A percentile compares a stretch with the other conserved stretches of the same genome.
These are phyloP conservation scores for Hormaphis cornu DNA, from an alignment of 1,140 invertebrate genomes.

Conservation along the genomic window DNA sequence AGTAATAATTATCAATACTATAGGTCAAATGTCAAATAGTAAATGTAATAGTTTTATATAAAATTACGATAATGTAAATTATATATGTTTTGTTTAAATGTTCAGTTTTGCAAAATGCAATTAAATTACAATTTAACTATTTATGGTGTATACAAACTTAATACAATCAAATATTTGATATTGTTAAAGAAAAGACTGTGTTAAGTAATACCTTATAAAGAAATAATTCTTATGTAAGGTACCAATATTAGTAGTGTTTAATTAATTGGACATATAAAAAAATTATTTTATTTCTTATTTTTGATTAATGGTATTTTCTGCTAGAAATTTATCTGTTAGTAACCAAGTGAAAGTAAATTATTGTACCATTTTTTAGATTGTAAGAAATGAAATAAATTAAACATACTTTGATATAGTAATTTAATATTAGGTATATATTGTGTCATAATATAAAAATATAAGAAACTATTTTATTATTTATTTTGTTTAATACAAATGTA, in stretches of 20 bases:
- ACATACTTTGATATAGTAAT: neutral
- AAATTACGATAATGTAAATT: too few relatives aligned
- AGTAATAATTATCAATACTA: constrained; percentile 18
- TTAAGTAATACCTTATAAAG: constrained; percentile 14
- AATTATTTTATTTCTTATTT: constrained; percentile 16
- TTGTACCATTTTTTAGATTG: neutral
- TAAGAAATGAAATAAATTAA: constrained; percentile 15
- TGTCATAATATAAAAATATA: constrained; percentile 20
- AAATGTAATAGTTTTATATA: constrained; percentile 11
- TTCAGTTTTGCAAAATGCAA: neutral
- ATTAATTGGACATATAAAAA: constrained; percentile 24
- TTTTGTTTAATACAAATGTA: neutral
- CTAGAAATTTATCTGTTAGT: neutral
- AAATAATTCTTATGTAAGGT: constrained; percentile 9
- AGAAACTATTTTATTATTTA: neutral
- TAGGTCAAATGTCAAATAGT: constrained; percentile 10
- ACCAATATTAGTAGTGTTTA: constrained; percentile 13
- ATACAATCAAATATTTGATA: constrained; percentile 22
- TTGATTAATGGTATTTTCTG: constrained; percentile 15
- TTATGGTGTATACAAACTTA: neutral
- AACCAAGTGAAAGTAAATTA: constrained; percentile 26
- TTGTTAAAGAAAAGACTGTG: constrained; percentile 29
- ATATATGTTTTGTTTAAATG: neutral
- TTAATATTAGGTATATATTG: too few relatives aligned
- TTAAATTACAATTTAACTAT: neutral